Conservation (phyloP, 2,888 invertebrate species). For the Tetheella fluctuosa region DNA sequence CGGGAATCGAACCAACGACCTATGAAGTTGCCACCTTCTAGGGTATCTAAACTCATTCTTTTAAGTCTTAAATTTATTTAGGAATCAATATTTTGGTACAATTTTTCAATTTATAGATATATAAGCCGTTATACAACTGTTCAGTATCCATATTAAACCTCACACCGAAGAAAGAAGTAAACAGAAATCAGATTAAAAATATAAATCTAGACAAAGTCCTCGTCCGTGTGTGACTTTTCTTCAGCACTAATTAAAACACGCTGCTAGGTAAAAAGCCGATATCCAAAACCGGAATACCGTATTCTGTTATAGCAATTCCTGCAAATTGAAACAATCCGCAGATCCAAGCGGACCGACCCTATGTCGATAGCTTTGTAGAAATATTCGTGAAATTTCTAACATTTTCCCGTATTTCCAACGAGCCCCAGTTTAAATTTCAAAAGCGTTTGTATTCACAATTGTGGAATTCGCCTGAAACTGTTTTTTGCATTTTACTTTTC, state of each 20-base stretch:
- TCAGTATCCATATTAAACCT: no score
- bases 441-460: slow-evolving; percentile 3
- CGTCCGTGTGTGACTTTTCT: background rate
- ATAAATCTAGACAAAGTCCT: background rate
- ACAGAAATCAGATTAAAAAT: background rate
- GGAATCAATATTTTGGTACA: no score
- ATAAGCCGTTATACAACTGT: no score
- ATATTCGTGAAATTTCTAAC: background rate
- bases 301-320: background rate
- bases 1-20: no score
- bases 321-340: background rate
- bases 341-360: background rate
- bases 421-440: background rate
- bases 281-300: background rate
- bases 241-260: background rate
- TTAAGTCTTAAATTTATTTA: no score
- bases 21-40: no score
- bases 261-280: background rate
- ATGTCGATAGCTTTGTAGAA: slow-evolving; percentile 7
- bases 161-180: no score
- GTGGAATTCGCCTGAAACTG: background rate
- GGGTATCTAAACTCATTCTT: no score
- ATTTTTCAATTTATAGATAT: no score
- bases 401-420: background rate
- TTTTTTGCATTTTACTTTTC: background rate